Percentiles rank a stretch among this genome's conserved stretches.
phyloP scores from a whole-genome alignment of 1,140 invertebrate genomes.

The Coptotermes formosanus region DNA sequence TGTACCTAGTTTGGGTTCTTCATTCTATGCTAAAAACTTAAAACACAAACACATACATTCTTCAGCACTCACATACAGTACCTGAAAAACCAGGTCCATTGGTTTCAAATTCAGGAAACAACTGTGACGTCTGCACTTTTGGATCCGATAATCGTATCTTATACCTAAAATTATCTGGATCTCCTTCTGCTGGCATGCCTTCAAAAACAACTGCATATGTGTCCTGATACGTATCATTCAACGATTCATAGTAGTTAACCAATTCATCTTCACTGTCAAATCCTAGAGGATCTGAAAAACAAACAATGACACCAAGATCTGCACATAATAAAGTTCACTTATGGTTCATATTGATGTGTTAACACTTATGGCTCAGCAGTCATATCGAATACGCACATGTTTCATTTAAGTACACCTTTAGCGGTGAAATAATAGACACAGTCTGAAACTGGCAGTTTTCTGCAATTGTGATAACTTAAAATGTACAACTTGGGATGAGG shows the following conservation, averaged over 20 bases:
- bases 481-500: too few species aligned
- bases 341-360: too few species aligned
- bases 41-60: not conserved
- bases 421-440: too few species aligned
- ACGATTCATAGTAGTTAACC: not conserved
- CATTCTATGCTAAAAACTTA: too few species aligned
- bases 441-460: too few species aligned
- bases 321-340: too few species aligned
- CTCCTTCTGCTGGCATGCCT: not conserved
- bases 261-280: slow-evolving; percentile 8
- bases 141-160: slow-evolving; percentile 12
- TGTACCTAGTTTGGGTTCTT: too few species aligned
- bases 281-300: not conserved
- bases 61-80: not conserved
- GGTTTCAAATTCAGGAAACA: not conserved
- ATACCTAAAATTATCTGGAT: not conserved
- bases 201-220: slow-evolving; percentile 4
- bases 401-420: too few species aligned
- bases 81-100: slow-evolving; percentile 6
- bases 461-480: too few species aligned
- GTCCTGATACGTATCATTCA: not conserved
- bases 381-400: too few species aligned
- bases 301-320: not conserved
- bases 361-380: too few species aligned
- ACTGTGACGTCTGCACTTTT: not conserved